Base-by-base conservation (phyloP, 2,888 invertebrate genomes). In the Trichacis sp. region DNA sequence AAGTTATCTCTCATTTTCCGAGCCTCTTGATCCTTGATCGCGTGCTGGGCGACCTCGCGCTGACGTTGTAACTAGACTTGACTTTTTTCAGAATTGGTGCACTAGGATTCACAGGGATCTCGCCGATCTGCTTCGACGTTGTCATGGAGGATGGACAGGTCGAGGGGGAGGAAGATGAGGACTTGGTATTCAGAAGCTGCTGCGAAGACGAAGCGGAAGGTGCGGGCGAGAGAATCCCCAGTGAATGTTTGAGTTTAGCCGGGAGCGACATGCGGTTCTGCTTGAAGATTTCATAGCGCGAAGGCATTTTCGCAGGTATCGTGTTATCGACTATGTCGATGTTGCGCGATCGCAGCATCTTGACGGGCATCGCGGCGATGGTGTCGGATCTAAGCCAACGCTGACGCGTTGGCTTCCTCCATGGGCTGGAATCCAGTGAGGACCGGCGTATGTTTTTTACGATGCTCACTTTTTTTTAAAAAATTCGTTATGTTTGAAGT, bases 371-470 rank as follows among this genome's bases (percentile, higher is more conserved):
- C 1, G 84, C 84, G 0, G 84, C 84, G n/a, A 83, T 75, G 1
- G 84, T 85, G 54, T 84, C 84, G 1, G 85, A 85, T 29, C 84
- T 78, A 12, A 85, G 69, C 81, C 84, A 84, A n/a, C 83, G 79
- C 20, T 83, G 83, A 0, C 81, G 77, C 1, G 58, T 5, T 3
- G 24, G 24, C 3, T 24, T 24, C 3, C 24, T 24, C 8, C 4
- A 24, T 8, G 24, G 8, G 24, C 24, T 24, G 1, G 80, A 73
- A 14, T 82, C 76, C 9, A 84, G 74, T 1, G 83, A 82, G 1
- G 79, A 73, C 59, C 84, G 75, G 12, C 82, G 73, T 9, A 83
- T 78, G 1, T 79, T 75, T 48, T 84, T 84, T 0, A 79, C 75
- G 0, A 80, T 79, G 2, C 81, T 80, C 0, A 78, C 81, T 46